Percentiles rank a stretch among this genome's conserved stretches.
Evolutionary conservation across 2,888 invertebrate species (phyloP).

Genomic region (Campoplex capitator): DNA sequence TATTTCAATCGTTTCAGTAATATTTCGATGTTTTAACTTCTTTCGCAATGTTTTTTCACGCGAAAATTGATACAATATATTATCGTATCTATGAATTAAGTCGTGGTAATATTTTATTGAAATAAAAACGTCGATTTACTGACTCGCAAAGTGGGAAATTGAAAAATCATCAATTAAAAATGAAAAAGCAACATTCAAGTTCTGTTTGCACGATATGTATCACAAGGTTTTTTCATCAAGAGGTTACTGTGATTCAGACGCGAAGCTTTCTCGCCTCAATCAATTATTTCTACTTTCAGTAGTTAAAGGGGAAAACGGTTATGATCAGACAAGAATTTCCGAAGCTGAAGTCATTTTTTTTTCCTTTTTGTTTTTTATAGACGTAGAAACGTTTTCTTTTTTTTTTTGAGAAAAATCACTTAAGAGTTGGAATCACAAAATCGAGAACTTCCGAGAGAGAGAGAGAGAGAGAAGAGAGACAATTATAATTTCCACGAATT

Average conservation of each 20-base stretch:
- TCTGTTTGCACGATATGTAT: neutral
- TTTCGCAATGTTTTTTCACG: neutral
- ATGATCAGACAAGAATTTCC: neutral
- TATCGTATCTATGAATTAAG: neutral
- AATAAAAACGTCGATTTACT: neutral
- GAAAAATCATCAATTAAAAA: neutral
- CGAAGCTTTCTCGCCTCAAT: neutral
- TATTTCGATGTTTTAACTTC: neutral
- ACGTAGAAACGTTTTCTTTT: neutral
- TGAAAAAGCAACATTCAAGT: neutral
- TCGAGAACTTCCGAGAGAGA: neutral
- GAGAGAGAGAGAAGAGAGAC: neutral
- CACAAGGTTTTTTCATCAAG: neutral
- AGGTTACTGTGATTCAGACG: neutral
- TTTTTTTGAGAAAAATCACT: neutral
- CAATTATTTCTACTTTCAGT: neutral
- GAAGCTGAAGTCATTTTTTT: neutral
- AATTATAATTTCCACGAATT: constrained; percentile 55
- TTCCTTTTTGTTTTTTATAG: neutral
- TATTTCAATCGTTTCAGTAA: neutral
- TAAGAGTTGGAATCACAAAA: neutral
- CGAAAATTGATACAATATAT: neutral
- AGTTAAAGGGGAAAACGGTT: neutral
- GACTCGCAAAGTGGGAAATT: neutral
- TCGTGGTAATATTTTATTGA: neutral